phyloP scores from a whole-genome alignment of 2,888 invertebrate species.

The Drosophila rubida region DNA sequence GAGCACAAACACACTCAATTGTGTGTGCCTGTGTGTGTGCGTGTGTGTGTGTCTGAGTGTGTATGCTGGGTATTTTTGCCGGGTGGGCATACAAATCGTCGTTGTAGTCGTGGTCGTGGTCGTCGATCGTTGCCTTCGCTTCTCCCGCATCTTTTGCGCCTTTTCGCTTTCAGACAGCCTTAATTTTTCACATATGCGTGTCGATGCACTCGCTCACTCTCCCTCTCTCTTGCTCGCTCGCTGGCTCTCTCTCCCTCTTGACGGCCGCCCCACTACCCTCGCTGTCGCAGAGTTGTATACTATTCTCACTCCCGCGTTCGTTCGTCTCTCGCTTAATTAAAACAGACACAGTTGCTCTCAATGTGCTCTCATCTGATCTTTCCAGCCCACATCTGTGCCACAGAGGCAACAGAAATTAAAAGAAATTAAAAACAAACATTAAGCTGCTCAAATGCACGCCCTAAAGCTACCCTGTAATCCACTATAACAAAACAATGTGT shows the following conservation, averaged over 20 bases:
- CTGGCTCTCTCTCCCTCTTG: conserved; percentile 16
- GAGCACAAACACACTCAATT: conserved; percentile 12
- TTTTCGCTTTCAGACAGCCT: conserved; percentile 70
- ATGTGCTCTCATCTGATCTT: conserved; percentile 57
- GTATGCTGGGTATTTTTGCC: conserved; percentile 43
- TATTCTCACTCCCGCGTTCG: conserved; percentile 29
- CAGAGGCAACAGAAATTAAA: conserved; percentile 65
- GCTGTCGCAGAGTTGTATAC: neutral
- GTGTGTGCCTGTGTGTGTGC: conserved; percentile 20
- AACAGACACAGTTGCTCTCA: conserved; percentile 73
- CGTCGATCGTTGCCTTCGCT: conserved; percentile 60
- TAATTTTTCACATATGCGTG: conserved; percentile 78
- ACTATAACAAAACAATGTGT: too few species aligned
- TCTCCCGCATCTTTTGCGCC: conserved; percentile 73
- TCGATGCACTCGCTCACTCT: conserved; percentile 42
- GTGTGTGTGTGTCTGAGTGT: neutral
- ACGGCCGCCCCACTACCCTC: conserved; percentile 4
- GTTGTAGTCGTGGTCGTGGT: conserved; percentile 41
- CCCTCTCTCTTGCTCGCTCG: conserved; percentile 12
- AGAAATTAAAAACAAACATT: conserved; percentile 70
- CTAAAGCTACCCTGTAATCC: conserved; percentile 35
- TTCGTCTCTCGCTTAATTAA: conserved; percentile 70
- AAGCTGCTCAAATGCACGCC: neutral
- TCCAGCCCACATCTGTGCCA: conserved; percentile 69
- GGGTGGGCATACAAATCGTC: conserved; percentile 26